Evolutionary conservation across 2,113 vertebrate species (phyloP).

Genomic region (Urocolius indicus): DNA sequence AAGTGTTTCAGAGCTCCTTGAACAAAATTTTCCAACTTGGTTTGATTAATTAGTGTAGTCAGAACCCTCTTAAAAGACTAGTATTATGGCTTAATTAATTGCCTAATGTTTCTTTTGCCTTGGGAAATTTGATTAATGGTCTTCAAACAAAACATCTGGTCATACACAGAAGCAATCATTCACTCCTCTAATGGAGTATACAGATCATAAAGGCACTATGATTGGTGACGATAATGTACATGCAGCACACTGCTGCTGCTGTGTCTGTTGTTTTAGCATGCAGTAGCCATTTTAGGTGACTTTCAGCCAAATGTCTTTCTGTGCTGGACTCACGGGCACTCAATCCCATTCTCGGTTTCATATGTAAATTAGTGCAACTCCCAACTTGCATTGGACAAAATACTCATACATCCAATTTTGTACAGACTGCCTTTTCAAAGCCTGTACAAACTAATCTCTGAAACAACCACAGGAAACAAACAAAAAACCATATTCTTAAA

Average conservation of each 20-base stretch:
- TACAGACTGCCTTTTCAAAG: not conserved
- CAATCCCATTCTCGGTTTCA: not conserved
- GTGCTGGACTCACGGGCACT: not conserved
- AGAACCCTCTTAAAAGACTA: not conserved
- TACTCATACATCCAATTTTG: not conserved
- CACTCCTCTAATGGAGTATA: not conserved
- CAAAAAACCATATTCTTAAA: not conserved
- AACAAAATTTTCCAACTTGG: not conserved
- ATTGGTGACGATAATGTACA: not conserved
- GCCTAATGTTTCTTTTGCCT: slow-evolving; percentile 20
- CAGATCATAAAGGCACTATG: not conserved
- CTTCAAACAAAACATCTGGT: slow-evolving; percentile 34
- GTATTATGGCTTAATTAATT: slow-evolving; percentile 36
- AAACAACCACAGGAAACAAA: not conserved
- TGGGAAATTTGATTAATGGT: slow-evolving; percentile 49
- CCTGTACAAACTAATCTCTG: not conserved
- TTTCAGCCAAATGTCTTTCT: not conserved
- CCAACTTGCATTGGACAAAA: not conserved
- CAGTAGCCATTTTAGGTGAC: not conserved
- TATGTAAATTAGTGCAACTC: not conserved
- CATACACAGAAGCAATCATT: slow-evolving; percentile 6
- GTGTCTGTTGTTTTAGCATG: not conserved
- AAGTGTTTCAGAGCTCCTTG: not conserved
- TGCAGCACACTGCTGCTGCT: not conserved
- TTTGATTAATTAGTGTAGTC: slow-evolving; percentile 42